Evolutionary conservation across 2,888 invertebrate genomes (phyloP), one percentile per base, ranked within the genome.

Genomic region (Caenorhabditis virilis): DNA sequence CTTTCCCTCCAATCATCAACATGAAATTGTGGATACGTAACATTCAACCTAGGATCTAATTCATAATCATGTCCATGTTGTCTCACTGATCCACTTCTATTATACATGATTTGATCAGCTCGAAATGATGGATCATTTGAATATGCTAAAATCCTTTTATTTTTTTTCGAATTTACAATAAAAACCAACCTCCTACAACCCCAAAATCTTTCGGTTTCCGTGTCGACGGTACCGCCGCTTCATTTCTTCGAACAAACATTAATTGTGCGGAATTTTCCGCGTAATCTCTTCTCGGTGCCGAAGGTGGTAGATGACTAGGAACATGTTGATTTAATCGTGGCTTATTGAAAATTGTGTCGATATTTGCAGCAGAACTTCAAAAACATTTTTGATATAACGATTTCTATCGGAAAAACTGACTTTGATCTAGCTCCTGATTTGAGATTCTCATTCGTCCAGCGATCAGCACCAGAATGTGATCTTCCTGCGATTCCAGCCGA

Each of bases 1-100:
- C 58, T 2, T 15, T 63, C 58, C 33, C 58, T 64, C 64, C 64
- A 64, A 23, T 64, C 54, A 27, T 64, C 46, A 18, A 58, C 58
- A 42, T 58, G 51, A 26, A 50, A 55, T 35, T 64, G 58, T 27
- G 64, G 58, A 58, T 64, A 64, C 0, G 54, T 54, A 6, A 64
- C 64, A 43, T 64, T 58, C 30, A 64, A 52, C 6, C 64, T 46
- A 2, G 64, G 64, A 51, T 64, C 64, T 36, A 64, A 41, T 33
- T 64, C 64, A 36, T 64, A 64, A n/a, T 64, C 64, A 27, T 64
- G 48, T 42, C 58, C 54, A 30, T 64, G 64, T 16, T 54, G 46
- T 9, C 64, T 39, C 0, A 59, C 42, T 9, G 45, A 41, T 41
- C 61, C 61, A n/a, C 25, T 18, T 15, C 22, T 13, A 2, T 38